These are phyloP conservation scores for Pollimyrus isidori DNA, from an alignment of 2,113 vertebrate genomes.

Conservation along the genomic window DNA sequence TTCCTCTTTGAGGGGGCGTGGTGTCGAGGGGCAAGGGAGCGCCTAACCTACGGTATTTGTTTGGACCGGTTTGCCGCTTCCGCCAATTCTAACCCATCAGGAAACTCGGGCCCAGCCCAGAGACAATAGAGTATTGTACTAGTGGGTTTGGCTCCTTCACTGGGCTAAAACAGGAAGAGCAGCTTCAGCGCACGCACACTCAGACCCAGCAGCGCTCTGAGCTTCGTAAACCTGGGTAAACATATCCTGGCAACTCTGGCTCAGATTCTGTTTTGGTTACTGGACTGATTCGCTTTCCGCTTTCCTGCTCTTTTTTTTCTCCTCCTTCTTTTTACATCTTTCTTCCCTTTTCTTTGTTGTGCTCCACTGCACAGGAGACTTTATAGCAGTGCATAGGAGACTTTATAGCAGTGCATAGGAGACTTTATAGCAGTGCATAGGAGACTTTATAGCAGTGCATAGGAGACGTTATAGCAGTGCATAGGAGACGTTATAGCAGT, in stretches of 20 bases:
- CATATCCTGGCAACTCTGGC: not conserved
- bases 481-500: not conserved
- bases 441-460: not conserved
- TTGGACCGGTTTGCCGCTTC: slow-evolving; percentile 47
- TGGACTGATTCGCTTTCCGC: not conserved
- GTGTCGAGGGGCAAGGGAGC: slow-evolving; percentile 39
- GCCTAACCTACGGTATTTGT: slow-evolving; percentile 57
- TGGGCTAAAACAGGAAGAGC: slow-evolving; percentile 58
- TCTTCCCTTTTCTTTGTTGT: not conserved
- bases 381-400: not conserved
- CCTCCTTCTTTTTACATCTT: not conserved
- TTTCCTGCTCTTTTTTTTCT: not conserved
- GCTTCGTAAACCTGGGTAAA: slow-evolving; percentile 7
- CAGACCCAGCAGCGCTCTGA: not conserved
- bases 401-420: too few relatives aligned
- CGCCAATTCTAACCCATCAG: slow-evolving; percentile 43
- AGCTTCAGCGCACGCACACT: not conserved
- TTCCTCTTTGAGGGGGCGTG: slow-evolving; percentile 36
- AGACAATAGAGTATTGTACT: slow-evolving; percentile 70
- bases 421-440: not conserved
- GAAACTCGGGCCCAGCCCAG: slow-evolving; percentile 50
- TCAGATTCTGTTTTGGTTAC: slow-evolving; percentile 1
- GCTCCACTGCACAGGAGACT: not conserved
- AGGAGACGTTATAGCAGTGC: too few relatives aligned
- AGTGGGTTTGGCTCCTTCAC: slow-evolving; percentile 40